phyloP scores from a whole-genome alignment of 1,140 invertebrate species.

The Drosophila bocqueti region DNA sequence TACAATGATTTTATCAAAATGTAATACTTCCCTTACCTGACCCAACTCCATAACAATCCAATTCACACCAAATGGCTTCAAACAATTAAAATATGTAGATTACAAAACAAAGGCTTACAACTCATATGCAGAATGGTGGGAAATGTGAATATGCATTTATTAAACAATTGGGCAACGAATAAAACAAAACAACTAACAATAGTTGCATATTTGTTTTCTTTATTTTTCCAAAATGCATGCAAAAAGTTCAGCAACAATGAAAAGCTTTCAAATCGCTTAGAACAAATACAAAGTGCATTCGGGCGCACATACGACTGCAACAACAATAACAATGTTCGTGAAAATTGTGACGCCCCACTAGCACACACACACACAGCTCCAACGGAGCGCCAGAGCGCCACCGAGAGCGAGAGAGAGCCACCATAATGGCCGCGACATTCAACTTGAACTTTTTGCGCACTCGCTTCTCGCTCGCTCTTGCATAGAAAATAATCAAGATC shows the following conservation, averaged over 20 bases:
- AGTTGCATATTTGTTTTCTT: neutral
- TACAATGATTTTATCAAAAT: too few species aligned
- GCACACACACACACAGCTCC: constrained; percentile 12
- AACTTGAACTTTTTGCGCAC: constrained; percentile 83
- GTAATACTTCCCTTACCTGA: neutral
- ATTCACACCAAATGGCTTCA: constrained; percentile 2
- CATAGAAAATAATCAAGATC: constrained; percentile 84
- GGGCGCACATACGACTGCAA: constrained; percentile 29
- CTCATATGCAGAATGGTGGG: neutral
- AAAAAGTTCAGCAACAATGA: constrained; percentile 30
- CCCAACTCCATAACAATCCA: neutral
- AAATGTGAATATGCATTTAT: constrained; percentile 17
- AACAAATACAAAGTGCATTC: constrained; percentile 57
- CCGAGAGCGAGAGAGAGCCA: constrained; percentile 14
- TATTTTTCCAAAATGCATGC: constrained; percentile 35
- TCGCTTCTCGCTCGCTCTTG: constrained; percentile 35
- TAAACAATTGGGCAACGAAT: constrained; percentile 48
- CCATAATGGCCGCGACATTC: constrained; percentile 79
- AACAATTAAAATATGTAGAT: neutral
- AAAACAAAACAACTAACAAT: constrained; percentile 43
- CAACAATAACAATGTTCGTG: constrained; percentile 32
- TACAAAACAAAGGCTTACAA: constrained; percentile 14
- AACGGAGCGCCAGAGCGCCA: constrained; percentile 1
- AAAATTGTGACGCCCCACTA: constrained; percentile 67
- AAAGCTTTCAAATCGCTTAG: constrained; percentile 65